A percentile compares a stretch with the other conserved stretches of the same genome.
Conservation (phyloP, 1,140 invertebrate genomes). For the Saccostrea cuccullata region DNA sequence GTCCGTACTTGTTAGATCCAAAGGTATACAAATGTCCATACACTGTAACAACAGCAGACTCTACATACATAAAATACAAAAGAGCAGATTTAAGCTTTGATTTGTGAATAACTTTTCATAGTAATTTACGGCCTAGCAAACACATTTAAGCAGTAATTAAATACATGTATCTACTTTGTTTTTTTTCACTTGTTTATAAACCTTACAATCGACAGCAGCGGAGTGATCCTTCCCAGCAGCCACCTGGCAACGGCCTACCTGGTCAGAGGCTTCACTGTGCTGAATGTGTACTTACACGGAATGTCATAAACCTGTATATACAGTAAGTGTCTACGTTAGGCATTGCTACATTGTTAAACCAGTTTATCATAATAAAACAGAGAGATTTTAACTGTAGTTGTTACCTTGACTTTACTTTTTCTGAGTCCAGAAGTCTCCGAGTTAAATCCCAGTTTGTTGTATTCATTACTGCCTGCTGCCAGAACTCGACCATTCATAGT, state of each 20-base stretch:
- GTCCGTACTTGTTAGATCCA: conserved; percentile 84
- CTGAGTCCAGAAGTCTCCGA: conserved; percentile 72
- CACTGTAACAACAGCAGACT: conserved; percentile 75
- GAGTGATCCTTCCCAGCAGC: conserved; percentile 82
- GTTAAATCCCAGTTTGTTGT: conserved; percentile 86
- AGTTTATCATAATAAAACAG: background rate
- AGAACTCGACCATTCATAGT: conserved; percentile 83
- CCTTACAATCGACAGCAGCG: conserved; percentile 81
- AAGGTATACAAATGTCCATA: conserved; percentile 84
- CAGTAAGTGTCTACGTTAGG: too few relatives aligned
- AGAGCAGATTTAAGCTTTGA: too few relatives aligned
- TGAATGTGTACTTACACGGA: conserved; percentile 73
- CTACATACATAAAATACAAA: too few relatives aligned
- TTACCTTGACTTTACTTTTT: conserved; percentile 71
- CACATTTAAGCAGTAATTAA: too few relatives aligned
- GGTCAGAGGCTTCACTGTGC: conserved; percentile 73
- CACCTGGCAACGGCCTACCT: conserved; percentile 79
- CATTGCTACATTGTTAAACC: too few relatives aligned
- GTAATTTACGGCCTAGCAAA: too few relatives aligned
- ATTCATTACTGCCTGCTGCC: conserved; percentile 85
- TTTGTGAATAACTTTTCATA: too few relatives aligned
- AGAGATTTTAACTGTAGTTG: conserved; percentile 25
- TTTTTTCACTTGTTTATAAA: background rate
- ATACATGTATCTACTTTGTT: too few relatives aligned
- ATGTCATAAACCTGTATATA: conserved; percentile 76